Evolutionary conservation across 2,888 invertebrate genomes (phyloP), one percentile per base, ranked within the genome.

Genomic region (Globia sparganii): DNA sequence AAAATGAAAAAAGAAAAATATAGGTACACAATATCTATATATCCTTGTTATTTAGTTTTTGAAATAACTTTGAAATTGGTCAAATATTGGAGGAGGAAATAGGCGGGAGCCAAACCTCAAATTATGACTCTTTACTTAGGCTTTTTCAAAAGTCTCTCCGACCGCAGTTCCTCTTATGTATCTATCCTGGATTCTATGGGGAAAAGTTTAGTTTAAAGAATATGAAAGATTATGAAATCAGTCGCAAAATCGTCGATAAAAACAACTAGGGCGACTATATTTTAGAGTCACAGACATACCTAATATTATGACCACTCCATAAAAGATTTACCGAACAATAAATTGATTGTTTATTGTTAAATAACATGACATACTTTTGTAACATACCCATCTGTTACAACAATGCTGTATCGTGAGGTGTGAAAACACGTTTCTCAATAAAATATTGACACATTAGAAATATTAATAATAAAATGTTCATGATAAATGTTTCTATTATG

Each of bases 391-490:
- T 75, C 11, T 65, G 25, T 49, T 80, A 43, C 15, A 72, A 28
- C 25, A 11, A 56, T 4, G 72, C 28, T 43, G 46, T 61, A 69
- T 65, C 4, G 2, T 21, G 43, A 73, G 37, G 82, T 69, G 80
- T 76, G 76, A 80, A 65, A 80, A 80, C 81, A 75, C 18, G 80
- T 82, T 80, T 82, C 49, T 77, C 1, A 67, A 80, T 82, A 77
- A 67, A 70, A 70, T 49, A n/a, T 11, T 70, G 34, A 75, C 64
- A 79, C 46, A 81, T 58, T 68, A 49, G 8, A 28, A 67, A 58
- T 81, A 81, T 82, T 77, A 77, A 62, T 77, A 71, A 67, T 67
- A 21, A 61, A 56, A 67, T 67, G 9, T 71, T 49, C 56, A 49
- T 77, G 65, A 80, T 70, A 61, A 80, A 80, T 76, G 82, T 81